phyloP scores from a whole-genome alignment of 2,113 vertebrate genomes.

The Gila orcuttii region DNA sequence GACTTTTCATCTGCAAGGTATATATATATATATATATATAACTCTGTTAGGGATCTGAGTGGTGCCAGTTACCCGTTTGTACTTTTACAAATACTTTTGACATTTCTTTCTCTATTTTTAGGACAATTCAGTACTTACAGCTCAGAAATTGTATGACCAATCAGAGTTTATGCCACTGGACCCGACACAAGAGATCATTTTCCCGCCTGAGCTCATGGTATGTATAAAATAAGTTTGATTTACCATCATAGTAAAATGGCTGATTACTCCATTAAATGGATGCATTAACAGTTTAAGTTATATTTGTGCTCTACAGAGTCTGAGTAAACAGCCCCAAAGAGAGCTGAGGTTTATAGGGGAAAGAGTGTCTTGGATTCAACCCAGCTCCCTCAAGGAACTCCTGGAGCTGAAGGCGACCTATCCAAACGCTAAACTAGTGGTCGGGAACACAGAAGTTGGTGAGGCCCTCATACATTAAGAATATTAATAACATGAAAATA shows the following conservation, averaged over 20 bases:
- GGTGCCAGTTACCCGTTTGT: background rate
- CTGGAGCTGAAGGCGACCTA: slow-evolving; percentile 83
- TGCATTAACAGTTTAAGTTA: background rate
- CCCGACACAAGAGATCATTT: slow-evolving; percentile 93
- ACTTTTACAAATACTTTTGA: background rate
- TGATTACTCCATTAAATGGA: slow-evolving; percentile 2
- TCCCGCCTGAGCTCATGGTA: slow-evolving; percentile 92
- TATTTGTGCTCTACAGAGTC: slow-evolving; percentile 70
- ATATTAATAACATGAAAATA: background rate
- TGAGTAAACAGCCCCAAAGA: slow-evolving; percentile 68
- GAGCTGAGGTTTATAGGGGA: slow-evolving; percentile 83
- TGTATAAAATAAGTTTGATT: background rate
- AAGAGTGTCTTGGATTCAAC: slow-evolving; percentile 88
- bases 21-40: too few species aligned
- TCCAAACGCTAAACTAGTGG: slow-evolving; percentile 85
- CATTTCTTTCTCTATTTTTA: slow-evolving; percentile 54
- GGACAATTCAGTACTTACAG: slow-evolving; percentile 59
- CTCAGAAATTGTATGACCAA: slow-evolving; percentile 74
- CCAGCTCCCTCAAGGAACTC: slow-evolving; percentile 78
- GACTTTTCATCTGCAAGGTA: background rate
- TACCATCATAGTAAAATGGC: background rate
- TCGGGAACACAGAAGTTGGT: slow-evolving; percentile 98
- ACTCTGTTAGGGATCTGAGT: too few species aligned
- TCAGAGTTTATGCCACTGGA: slow-evolving; percentile 88
- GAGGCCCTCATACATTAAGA: slow-evolving; percentile 62